phyloP scores from a whole-genome alignment of 2,113 vertebrate species.

The Microtus montanus region DNA sequence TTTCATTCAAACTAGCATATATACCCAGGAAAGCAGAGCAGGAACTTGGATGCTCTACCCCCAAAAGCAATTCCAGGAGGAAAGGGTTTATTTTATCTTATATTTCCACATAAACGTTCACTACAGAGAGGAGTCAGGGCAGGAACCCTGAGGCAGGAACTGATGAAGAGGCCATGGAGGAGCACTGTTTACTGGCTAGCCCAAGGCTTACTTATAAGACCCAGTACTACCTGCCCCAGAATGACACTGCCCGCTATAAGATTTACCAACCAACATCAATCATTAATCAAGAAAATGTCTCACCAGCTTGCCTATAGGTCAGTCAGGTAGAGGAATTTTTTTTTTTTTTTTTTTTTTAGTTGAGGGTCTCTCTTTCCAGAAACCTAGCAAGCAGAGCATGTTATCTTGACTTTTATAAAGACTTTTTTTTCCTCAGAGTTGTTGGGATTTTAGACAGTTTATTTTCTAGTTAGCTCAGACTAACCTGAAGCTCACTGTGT shows the following conservation, averaged over 20 bases:
- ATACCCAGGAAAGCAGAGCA: background rate
- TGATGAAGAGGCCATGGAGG: background rate
- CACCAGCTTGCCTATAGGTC: background rate
- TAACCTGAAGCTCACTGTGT: background rate
- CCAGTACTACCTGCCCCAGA: background rate
- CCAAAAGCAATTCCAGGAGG: background rate
- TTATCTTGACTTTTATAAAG: conserved; percentile 5
- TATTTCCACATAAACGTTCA: background rate
- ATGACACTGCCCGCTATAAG: background rate
- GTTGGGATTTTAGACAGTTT: background rate
- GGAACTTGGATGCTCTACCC: background rate
- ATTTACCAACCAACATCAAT: background rate
- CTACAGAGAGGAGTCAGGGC: background rate
- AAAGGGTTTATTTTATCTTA: background rate
- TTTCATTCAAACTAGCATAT: background rate
- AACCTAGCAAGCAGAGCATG: background rate
- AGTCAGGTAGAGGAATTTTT: too few relatives aligned
- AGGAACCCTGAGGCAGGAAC: background rate
- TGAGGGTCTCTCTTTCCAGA: background rate
- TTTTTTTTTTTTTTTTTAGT: background rate
- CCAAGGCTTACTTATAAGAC: background rate
- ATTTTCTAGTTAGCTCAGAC: background rate
- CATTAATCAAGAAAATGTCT: background rate
- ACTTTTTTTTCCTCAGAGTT: conserved; percentile 27
- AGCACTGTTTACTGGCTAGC: background rate